phyloP scores from a whole-genome alignment of 1,140 invertebrate genomes.

The Dreissena polymorpha region DNA sequence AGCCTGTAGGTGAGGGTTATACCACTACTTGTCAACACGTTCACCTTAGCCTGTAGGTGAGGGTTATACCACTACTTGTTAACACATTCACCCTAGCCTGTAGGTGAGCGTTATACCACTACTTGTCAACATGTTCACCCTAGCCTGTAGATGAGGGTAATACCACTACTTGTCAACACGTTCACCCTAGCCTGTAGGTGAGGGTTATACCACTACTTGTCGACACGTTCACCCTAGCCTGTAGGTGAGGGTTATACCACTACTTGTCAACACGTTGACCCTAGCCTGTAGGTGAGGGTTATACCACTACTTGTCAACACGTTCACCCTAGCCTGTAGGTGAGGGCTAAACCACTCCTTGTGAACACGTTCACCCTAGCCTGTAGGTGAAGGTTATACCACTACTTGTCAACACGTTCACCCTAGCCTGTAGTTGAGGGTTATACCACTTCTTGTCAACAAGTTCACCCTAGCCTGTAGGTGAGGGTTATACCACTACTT shows the following conservation, averaged over 20 bases:
- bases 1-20: slow-evolving; percentile 78
- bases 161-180: slow-evolving; percentile 78
- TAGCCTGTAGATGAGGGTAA: slow-evolving; percentile 79
- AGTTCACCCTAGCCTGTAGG: slow-evolving; percentile 81
- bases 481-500: slow-evolving; percentile 66
- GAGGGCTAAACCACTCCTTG: slow-evolving; percentile 51
- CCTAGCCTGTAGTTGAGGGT: slow-evolving; percentile 79
- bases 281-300: slow-evolving; percentile 79
- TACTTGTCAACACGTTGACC: slow-evolving; percentile 81
- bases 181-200: slow-evolving; percentile 81
- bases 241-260: slow-evolving; percentile 76
- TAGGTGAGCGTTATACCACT: slow-evolving; percentile 75
- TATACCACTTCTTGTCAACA: slow-evolving; percentile 72
- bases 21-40: slow-evolving; percentile 79
- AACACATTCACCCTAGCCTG: slow-evolving; percentile 81
- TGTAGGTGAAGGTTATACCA: slow-evolving; percentile 76
- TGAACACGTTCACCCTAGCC: slow-evolving; percentile 81
- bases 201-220: slow-evolving; percentile 52
- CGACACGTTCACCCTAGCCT: slow-evolving; percentile 80
- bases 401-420: slow-evolving; percentile 81
- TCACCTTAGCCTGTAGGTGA: slow-evolving; percentile 80
- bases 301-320: slow-evolving; percentile 78
- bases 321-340: slow-evolving; percentile 81
- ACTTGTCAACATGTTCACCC: slow-evolving; percentile 81
- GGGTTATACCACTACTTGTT: slow-evolving; percentile 9